Evolutionary conservation across 2,888 invertebrate species (phyloP), one percentile per base, ranked within the genome.

Genomic region (Nomada hirtipes): DNA sequence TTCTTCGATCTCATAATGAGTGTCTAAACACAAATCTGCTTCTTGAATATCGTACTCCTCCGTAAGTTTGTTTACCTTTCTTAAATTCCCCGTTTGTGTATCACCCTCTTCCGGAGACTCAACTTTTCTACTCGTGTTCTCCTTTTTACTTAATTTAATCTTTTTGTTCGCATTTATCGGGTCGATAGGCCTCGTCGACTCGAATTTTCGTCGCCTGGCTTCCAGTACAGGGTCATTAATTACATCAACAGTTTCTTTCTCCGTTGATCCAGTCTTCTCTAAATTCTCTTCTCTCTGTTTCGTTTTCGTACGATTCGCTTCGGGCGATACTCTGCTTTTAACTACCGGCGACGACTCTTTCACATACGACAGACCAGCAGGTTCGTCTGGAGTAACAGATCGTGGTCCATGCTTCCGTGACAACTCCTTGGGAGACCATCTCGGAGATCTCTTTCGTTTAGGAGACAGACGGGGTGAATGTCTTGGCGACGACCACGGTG

Each of bases 161-260:
- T 95, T 93, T 68, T 95, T 95, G 81, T 95, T 94, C 1, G 94
- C 95, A 84, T 94, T 94, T 53, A 94, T 91, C 20, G 93, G 92
- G 83, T 94, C 94, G 47, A 95, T 94, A 78, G 94, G 94, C 59
- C 87, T 89, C 42, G 93, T 94, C 7, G 93, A 92, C 89, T 95
- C 95, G 89, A 95, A 95, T 87, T 95, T 95, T 57, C 92, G 92
- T 77, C 94, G 94, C 26, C 95, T 91, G 0, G 95, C 95, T 84
- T 95, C 95, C 64, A 95, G 89, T 47, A 95, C 89, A 0, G 95
- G 94, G 90, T 95, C 94, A 60, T 90, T 83, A 7, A 76, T 84
- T 2, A 64, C 50, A n/a, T 91, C 88, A 10, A n/a, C 63, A 10
- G 74, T 67, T 52, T 90, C 90, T 29, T 89, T 90, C 4, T 67